Base-by-base conservation (phyloP, 2,888 invertebrate genomes). In the Tanytarsus gracilentus region DNA sequence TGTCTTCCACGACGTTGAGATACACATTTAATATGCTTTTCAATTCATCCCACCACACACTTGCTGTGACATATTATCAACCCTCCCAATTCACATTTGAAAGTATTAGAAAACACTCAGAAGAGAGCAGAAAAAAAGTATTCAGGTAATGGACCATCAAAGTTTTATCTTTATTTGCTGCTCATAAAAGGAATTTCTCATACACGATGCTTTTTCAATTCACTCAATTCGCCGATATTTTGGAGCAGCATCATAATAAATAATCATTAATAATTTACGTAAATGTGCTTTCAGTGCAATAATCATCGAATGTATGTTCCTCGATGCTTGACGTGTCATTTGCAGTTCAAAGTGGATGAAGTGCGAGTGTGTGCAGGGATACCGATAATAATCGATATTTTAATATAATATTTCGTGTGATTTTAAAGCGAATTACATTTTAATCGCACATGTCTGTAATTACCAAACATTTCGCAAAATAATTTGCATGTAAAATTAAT, bases 111-210 rank as follows among this genome's bases (percentile, higher is more conserved):
- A 44, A 44, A 44, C 21, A 44, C 44, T 44, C 44, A 44, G 11
- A 21, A 49, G 18, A 44, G 27, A 49, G 11, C 7, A 26, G 18
- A 14, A 8, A 40, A 40, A 7, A 3, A 40, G 40, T 25, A 30
- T 36, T 21, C 53, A 55, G 55, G 55, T 55, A 55, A 55, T 55
- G 55, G 55, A 55, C 55, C 18, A 55, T 55, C 55, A 55, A 55
- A 39, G 16, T 55, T 55, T 55, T 55, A 55, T 40, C 40, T 55
- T 55, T 55, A 40, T 55, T 40, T 55, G 23, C 49, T 27, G 23
- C 26, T 40, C 55, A 39, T 36, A 55, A 55, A 55, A 33, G 8
- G 7, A 7, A 14, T 25, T 26, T 23, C 23, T 52, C 18, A 18
- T 16, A 11, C 23, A 21, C 52, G 1, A 11, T 7, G 16, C 44